Base-by-base conservation (phyloP, 2,888 invertebrate genomes). In the Lithophane semibrunnea region DNA sequence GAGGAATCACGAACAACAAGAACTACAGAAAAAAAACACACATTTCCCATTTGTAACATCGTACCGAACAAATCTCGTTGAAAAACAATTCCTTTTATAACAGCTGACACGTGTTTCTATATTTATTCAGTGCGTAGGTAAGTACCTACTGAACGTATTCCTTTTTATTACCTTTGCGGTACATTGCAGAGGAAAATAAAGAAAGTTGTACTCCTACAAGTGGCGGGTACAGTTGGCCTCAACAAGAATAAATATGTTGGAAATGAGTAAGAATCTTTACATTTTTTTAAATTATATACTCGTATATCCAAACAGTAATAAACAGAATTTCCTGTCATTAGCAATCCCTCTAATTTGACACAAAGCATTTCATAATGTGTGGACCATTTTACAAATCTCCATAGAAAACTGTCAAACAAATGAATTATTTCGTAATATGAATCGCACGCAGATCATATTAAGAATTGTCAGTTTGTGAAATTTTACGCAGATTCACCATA, bases 101-200 rank as follows among this genome's bases (percentile, higher is more conserved):
- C 13, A 73, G 60, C 42, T 74, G 49, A 73, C 49, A 72, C 21
- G 49, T 52, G 18, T 63, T 75, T 75, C 21, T 63, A n/a, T n/a
- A 12, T 61, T 37, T 73, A 52, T 74, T 61, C n/a, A 61, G n/a
- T 29, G 47, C 13, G 37, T 49, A 49, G 12, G 56, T 44, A 56
- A 16, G 56, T 29, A 42, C n/a, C n/a, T n/a, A n/a, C 49, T 37
- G 49, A 73, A 60, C 37, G 73, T 21, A 61, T 42, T 74, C 74
- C 24, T 42, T 42, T 74, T 52, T 56, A 68, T 73, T 42, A 21
- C 73, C 7, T 29, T 49, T 42, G 37, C 24, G 42, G 21, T 42
- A 42, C 16, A 74, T 24, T 73, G 24, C 24, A 42, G 21, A 24
- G 52, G 49, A 52, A 60, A 61, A 24, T 24, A 73, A 49, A 60